phyloP scores from a whole-genome alignment of 2,797 vertebrate species.

The Tenualosa thibaudeaui region DNA sequence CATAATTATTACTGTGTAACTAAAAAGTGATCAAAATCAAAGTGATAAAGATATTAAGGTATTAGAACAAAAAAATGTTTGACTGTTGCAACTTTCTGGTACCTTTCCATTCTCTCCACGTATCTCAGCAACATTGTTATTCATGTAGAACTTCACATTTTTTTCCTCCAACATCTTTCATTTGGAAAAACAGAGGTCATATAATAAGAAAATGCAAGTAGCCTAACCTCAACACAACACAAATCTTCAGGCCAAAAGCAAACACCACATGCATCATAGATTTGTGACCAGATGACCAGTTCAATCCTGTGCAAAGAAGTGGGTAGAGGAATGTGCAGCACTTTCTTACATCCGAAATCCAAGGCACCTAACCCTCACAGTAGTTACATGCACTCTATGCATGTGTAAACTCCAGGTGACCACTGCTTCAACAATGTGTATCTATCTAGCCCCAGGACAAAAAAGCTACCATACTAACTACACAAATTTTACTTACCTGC shows the following conservation, averaged over 20 bases:
- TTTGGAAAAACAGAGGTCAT: slow-evolving; percentile 5
- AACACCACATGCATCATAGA: neutral
- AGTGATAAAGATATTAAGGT: neutral
- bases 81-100: slow-evolving; percentile 19
- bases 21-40: neutral
- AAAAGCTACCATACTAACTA: too few relatives aligned
- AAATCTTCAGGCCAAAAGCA: neutral
- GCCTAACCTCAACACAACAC: neutral
- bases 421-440: too few relatives aligned
- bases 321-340: too few relatives aligned
- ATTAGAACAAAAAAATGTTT: neutral
- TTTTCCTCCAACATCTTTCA: slow-evolving; percentile 82
- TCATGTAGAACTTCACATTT: slow-evolving; percentile 83
- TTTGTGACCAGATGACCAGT: too few relatives aligned
- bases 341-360: too few relatives aligned
- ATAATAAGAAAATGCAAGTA: neutral
- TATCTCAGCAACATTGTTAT: slow-evolving; percentile 73
- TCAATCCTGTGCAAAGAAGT: too few relatives aligned
- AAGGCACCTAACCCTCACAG: too few relatives aligned
- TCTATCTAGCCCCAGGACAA: too few relatives aligned
- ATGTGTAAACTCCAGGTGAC: too few relatives aligned
- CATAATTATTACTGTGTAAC: neutral
- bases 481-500: slow-evolving; percentile 68
- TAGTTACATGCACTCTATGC: too few relatives aligned
- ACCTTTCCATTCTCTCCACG: slow-evolving; percentile 79